These are phyloP conservation scores for Adela reaumurella DNA, from an alignment of 2,888 invertebrate species.

Conservation along the genomic window DNA sequence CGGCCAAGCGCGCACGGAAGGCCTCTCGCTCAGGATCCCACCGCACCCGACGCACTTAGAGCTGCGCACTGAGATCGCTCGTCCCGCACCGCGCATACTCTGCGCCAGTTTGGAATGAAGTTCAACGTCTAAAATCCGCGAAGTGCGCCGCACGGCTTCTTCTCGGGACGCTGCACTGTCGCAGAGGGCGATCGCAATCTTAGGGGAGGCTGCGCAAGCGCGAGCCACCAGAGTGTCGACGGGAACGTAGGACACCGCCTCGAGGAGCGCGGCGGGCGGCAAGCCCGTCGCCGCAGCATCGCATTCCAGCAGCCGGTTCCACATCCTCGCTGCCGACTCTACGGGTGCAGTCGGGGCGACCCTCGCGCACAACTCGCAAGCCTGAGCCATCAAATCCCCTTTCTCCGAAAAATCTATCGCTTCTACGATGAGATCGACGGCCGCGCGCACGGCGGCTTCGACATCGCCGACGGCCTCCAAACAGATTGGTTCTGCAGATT, in stretches of 20 bases:
- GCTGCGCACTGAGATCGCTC: conserved; percentile 30
- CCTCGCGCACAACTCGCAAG: conserved; percentile 20
- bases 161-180: conserved; percentile 8
- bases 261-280: conserved; percentile 25
- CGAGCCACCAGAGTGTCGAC: conserved; percentile 23
- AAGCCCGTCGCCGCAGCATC: conserved; percentile 5
- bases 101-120: conserved; percentile 17
- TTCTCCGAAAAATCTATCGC: conserved; percentile 9
- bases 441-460: conserved; percentile 29
- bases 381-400: conserved; percentile 19
- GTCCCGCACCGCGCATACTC: conserved; percentile 18
- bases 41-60: conserved; percentile 26
- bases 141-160: conserved; percentile 10
- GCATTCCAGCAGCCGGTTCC: conserved; percentile 19
- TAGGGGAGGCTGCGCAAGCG: conserved; percentile 9
- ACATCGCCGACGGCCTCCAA: conserved; percentile 41
- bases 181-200: background rate
- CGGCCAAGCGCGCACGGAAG: conserved; percentile 5
- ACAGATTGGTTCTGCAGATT: conserved; percentile 33
- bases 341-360: conserved; percentile 24
- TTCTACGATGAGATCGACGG: conserved; percentile 21
- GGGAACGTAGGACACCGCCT: conserved; percentile 32
- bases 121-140: conserved; percentile 14
- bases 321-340: conserved; percentile 22
- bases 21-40: conserved; percentile 18